Conservation (phyloP, 2,888 invertebrate species). For the Pseudococcus jackbeardsleyi region DNA sequence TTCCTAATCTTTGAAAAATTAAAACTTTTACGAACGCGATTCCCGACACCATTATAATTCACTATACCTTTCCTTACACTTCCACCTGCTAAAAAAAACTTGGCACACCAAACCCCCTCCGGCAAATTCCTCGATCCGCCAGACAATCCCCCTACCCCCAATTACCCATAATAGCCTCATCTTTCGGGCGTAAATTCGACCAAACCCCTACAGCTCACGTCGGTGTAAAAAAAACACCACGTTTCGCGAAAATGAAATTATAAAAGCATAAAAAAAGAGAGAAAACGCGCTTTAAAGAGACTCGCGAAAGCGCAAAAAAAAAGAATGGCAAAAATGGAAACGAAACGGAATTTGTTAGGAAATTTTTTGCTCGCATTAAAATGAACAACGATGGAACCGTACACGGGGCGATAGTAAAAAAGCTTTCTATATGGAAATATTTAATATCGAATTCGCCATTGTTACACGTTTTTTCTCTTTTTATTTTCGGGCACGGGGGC, state of each 20-base stretch:
- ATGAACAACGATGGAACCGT: slow-evolving; percentile 5
- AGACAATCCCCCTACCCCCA: background rate
- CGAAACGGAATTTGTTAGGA: slow-evolving; percentile 38
- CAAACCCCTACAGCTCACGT: background rate
- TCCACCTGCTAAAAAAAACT: no score
- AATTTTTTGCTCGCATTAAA: slow-evolving; percentile 36
- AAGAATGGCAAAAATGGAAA: slow-evolving; percentile 9
- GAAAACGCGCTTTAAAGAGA: background rate
- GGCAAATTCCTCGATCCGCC: no score
- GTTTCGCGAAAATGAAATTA: slow-evolving; percentile 20
- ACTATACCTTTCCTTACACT: no score
- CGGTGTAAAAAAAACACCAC: slow-evolving; percentile 8
- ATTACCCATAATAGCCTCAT: slow-evolving; percentile 1
- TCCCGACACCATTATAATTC: no score
- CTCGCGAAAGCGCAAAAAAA: background rate
- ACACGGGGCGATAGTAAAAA: slow-evolving; percentile 16
- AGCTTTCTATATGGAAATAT: slow-evolving; percentile 47
- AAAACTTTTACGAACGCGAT: no score
- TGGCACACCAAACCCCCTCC: no score
- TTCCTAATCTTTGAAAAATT: no score
- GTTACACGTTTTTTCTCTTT: background rate
- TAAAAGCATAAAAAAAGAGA: slow-evolving; percentile 26
- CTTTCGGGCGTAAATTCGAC: background rate
- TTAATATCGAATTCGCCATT: slow-evolving; percentile 47
- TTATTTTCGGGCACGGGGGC: background rate